Conservation (phyloP, 2,113 vertebrate species). For the Apodemus sylvaticus region DNA sequence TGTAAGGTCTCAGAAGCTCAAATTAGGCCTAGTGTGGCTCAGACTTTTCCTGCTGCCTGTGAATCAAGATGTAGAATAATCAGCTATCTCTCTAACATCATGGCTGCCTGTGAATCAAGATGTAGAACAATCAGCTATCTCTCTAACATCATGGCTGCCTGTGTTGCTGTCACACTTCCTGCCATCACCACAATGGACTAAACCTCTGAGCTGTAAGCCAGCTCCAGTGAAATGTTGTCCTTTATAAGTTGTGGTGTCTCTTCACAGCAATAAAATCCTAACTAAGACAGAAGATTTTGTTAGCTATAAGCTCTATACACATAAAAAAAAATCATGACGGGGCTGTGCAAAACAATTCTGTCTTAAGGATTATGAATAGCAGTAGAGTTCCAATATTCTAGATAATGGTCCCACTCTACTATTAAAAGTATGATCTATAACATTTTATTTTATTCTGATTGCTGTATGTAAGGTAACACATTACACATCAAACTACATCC, state of each 20-base stretch:
- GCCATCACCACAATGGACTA: neutral
- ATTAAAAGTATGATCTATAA: slow-evolving; percentile 63
- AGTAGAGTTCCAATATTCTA: slow-evolving; percentile 60
- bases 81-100: neutral
- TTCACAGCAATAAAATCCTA: neutral
- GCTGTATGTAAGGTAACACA: slow-evolving; percentile 33
- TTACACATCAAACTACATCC: neutral
- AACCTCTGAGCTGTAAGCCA: neutral
- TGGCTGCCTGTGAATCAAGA: neutral
- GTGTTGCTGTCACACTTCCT: neutral
- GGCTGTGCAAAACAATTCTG: slow-evolving; percentile 43
- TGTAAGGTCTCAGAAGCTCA: neutral
- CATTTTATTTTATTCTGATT: slow-evolving; percentile 51
- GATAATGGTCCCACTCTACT: slow-evolving; percentile 22
- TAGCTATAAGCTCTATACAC: neutral
- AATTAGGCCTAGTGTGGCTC: neutral
- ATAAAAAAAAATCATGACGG: slow-evolving; percentile 45
- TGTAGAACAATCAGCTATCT: neutral
- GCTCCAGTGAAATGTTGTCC: neutral
- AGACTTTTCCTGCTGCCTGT: neutral
- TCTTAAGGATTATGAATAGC: slow-evolving; percentile 55
- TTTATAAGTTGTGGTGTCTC: neutral
- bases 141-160: neutral
- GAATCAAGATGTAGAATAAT: neutral
- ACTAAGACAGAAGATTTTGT: neutral